Base-by-base conservation (phyloP, 1,140 invertebrate species). In the Panagrolaimus sp. region DNA sequence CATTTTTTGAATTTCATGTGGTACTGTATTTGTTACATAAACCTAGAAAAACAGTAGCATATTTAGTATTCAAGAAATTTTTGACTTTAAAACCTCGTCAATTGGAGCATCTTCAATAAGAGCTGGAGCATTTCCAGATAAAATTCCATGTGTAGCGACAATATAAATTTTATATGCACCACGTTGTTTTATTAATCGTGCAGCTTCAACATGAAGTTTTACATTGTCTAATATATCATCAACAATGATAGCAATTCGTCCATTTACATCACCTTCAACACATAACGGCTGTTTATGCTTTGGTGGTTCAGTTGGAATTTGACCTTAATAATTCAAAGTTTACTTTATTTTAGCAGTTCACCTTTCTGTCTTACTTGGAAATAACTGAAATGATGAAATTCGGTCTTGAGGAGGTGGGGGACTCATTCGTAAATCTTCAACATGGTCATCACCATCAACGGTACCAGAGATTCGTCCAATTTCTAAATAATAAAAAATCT, bases 161-260 rank as follows among this genome's bases (percentile, higher is more conserved):
- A 96, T 91, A 83, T 96, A 97, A 72, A 98, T 93, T 85, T 96
- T 96, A 84, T 95, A 94, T 20, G 95, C 94, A 57, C 94, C 94
- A 79, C 92, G 80, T 63, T 96, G 93, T 84, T 95, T 96, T 14
- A 98, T 84, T 7, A 96, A 91, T 83, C 96, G 92, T 25, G 93
- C 92, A 57, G 93, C 93, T 38, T 91, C 91, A 11, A 96, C 92
- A 65, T 82, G 96, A 14, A 91, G 91, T 72, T 91, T 89, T 0
- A 96, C 93, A 86, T 97, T 93, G 84, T 97, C 94, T 62, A 98
- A 92, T 87, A 97, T 90, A 81, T 97, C 93, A 85, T 96, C 63
- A 44, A 64, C 63, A 44, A 64, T 64, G 11, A 64, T 64, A 11
- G 63, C 63, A 11, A 64, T 64, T 11, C 63, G 11, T 11, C 63